Conservation (phyloP, 92 coral and sea anemone genomes). For the Nematostella vectensis region DNA sequence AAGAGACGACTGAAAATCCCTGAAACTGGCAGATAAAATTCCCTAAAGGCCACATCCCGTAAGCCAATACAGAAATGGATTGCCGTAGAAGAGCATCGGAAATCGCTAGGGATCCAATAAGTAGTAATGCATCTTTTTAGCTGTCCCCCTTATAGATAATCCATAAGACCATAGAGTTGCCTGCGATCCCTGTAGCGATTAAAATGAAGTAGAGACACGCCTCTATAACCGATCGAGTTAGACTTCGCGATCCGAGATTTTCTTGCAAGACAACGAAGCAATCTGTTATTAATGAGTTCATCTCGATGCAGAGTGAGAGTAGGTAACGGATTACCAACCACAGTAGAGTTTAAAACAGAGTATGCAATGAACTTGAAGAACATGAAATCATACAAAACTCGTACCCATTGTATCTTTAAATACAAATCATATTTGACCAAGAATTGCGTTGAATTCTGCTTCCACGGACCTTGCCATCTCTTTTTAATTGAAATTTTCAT, state of each 20-base stretch:
- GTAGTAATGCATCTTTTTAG: constrained; percentile 39
- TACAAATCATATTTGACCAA: no score
- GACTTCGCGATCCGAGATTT: constrained; percentile 7
- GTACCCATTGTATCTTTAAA: no score
- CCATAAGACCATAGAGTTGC: constrained; percentile 49
- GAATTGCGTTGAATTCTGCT: no score
- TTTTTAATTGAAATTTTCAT: no score
- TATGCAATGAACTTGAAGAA: no score
- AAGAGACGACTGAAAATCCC: constrained; percentile 45
- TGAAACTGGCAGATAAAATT: constrained; percentile 47
- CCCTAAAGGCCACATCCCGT: constrained; percentile 48
- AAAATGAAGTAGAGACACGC: constrained; percentile 1
- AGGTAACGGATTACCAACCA: no score
- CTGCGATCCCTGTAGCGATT: constrained; percentile 17
- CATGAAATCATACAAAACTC: no score
- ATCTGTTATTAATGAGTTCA: no score
- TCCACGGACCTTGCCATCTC: no score
- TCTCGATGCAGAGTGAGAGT: no score
- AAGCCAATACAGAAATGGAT: constrained; percentile 25
- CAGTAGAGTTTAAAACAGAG: no score
- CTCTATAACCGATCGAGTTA: constrained; percentile 1
- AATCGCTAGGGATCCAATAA: constrained; percentile 48
- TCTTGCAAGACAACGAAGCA: no score
- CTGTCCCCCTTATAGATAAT: constrained; percentile 41
- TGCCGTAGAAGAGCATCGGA: constrained; percentile 50